Evolutionary conservation across 2,888 invertebrate species (phyloP).

Genomic region (Nephrotoma appendiculata): DNA sequence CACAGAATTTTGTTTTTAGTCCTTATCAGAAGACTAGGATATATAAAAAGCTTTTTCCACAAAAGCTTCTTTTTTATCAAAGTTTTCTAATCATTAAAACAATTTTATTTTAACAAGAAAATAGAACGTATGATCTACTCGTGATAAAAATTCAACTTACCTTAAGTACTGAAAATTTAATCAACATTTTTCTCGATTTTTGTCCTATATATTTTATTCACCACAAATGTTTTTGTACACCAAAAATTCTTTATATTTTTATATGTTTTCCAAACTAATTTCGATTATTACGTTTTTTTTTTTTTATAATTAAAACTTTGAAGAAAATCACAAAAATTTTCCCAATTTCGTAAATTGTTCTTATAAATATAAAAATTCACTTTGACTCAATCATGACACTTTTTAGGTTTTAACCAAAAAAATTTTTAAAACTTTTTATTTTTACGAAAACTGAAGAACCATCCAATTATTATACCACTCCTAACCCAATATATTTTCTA

Average conservation of each 20-base stretch:
- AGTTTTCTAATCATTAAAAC: not conserved
- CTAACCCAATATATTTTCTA: not conserved
- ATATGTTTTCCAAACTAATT: no score
- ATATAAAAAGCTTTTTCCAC: not conserved
- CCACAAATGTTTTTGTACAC: not conserved
- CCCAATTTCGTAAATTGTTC: not conserved
- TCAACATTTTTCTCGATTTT: not conserved
- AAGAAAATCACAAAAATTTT: not conserved
- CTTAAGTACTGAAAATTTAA: not conserved
- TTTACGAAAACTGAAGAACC: not conserved
- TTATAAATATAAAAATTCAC: not conserved
- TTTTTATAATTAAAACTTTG: not conserved
- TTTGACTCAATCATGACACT: not conserved
- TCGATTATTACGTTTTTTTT: not conserved
- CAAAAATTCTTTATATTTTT: not conserved
- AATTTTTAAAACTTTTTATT: not conserved
- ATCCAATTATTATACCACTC: not conserved
- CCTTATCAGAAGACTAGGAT: not conserved
- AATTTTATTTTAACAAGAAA: not conserved
- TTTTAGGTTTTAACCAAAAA: not conserved
- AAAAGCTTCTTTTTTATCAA: not conserved
- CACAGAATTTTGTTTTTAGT: no score
- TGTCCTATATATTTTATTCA: not conserved
- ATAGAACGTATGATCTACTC: not conserved
- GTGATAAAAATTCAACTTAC: not conserved